Percentiles rank a stretch among this genome's conserved stretches.
Conservation (phyloP, 2,888 invertebrate genomes). For the Melikaiella ostensackeni region DNA sequence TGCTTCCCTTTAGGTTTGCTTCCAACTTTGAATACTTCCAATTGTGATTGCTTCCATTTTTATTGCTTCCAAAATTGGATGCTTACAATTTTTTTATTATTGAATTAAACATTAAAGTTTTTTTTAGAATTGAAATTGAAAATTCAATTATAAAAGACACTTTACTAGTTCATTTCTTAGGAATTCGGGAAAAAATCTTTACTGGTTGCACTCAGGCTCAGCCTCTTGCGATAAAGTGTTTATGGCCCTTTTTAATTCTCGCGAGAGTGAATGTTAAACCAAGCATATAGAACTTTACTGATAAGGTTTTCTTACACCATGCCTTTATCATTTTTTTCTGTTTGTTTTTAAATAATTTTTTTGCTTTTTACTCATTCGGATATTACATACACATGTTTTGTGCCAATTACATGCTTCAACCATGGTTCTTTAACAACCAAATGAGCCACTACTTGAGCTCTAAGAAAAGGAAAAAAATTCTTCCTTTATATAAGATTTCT, state of each 20-base stretch:
- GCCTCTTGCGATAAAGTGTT: conserved; percentile 7
- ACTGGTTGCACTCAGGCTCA: conserved; percentile 6
- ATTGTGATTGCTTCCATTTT: not conserved
- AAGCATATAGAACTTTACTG: conserved; percentile 12
- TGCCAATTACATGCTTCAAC: not conserved
- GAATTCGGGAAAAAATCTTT: not conserved
- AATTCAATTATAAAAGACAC: not conserved
- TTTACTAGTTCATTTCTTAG: not conserved
- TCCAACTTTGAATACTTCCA: too few species aligned
- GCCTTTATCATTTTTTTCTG: not conserved
- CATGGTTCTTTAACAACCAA: not conserved
- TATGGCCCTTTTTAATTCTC: conserved; percentile 19
- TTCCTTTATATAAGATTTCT: not conserved
- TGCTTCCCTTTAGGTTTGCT: too few species aligned
- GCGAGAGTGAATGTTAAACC: conserved; percentile 4
- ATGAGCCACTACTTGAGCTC: not conserved
- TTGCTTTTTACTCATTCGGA: not conserved
- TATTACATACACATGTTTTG: not conserved
- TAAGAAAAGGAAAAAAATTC: not conserved
- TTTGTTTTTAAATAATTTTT: not conserved
- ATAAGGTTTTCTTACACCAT: conserved; percentile 19
- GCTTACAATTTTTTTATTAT: not conserved
- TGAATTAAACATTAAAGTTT: too few species aligned
- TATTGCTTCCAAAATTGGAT: not conserved
- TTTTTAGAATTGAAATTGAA: too few species aligned